phyloP scores from a whole-genome alignment of 2,888 invertebrate species.

The Empis livida region DNA sequence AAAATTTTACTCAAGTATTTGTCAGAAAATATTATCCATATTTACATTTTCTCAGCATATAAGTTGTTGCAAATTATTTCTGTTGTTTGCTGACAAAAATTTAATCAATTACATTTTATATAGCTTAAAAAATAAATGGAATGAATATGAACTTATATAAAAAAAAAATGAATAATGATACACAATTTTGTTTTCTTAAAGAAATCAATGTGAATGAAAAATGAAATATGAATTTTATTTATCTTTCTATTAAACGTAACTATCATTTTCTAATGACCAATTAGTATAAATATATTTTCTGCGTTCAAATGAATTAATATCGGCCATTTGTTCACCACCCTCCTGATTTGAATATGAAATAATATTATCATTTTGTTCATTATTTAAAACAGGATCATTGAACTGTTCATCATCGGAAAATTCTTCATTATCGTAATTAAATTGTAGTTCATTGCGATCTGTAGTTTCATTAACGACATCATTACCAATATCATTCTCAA shows the following conservation, averaged over 20 bases:
- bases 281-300: constrained; percentile 5
- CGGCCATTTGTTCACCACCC: constrained; percentile 16
- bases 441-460: constrained; percentile 1
- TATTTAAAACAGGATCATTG: background rate
- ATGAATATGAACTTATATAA: background rate
- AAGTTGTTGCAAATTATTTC: no score
- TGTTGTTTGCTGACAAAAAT: no score
- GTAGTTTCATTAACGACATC: constrained; percentile 1
- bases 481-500: constrained; percentile 11
- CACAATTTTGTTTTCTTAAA: background rate
- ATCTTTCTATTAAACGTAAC: constrained; percentile 1
- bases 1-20: no score
- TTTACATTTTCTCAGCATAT: no score
- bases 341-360: constrained; percentile 1
- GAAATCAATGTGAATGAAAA: background rate
- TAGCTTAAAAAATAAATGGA: no score
- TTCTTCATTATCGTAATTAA: background rate
- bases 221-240: background rate
- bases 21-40: no score
- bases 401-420: background rate
- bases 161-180: background rate
- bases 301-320: constrained; percentile 12
- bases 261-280: constrained; percentile 15
- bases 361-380: background rate
- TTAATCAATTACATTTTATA: no score